Conservation (phyloP, 2,113 vertebrate genomes). For the Sceloporus tristichus region DNA sequence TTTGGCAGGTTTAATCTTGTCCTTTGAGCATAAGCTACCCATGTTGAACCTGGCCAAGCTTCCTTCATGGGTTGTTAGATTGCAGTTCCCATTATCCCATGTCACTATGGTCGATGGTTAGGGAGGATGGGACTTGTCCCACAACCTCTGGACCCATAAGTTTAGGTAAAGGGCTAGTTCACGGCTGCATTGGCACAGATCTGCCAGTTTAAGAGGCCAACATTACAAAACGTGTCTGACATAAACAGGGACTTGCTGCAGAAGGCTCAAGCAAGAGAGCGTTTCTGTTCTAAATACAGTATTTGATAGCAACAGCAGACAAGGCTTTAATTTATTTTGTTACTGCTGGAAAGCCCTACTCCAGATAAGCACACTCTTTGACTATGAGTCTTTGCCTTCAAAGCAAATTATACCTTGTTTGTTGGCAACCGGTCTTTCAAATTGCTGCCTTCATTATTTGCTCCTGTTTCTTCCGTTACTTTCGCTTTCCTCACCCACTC, state of each 20-base stretch:
- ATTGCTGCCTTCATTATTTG: neutral
- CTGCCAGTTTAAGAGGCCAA: too few relatives aligned
- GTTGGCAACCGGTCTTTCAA: neutral
- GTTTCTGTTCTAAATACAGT: conserved; percentile 14
- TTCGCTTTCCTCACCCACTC: neutral
- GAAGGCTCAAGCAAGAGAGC: neutral
- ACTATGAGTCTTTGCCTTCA: conserved; percentile 14
- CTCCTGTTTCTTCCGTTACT: neutral
- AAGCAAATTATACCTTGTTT: conserved; percentile 12
- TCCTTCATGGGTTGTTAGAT: too few relatives aligned
- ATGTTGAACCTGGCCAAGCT: too few relatives aligned
- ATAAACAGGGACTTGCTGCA: neutral
- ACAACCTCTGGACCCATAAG: too few relatives aligned
- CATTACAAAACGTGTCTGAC: neutral
- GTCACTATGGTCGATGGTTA: too few relatives aligned
- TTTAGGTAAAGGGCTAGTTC: conserved; percentile 5
- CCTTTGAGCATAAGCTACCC: too few relatives aligned
- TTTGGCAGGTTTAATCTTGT: too few relatives aligned
- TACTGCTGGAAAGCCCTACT: neutral
- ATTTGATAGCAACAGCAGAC: conserved; percentile 8
- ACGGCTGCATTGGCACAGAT: too few relatives aligned
- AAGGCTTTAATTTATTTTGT: conserved; percentile 22
- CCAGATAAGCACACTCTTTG: neutral
- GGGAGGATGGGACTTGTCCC: neutral
- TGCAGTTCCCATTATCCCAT: too few relatives aligned